Evolutionary conservation across 2,888 invertebrate genomes (phyloP), one percentile per base, ranked within the genome.

Genomic region (Chaitophorus viminalis): DNA sequence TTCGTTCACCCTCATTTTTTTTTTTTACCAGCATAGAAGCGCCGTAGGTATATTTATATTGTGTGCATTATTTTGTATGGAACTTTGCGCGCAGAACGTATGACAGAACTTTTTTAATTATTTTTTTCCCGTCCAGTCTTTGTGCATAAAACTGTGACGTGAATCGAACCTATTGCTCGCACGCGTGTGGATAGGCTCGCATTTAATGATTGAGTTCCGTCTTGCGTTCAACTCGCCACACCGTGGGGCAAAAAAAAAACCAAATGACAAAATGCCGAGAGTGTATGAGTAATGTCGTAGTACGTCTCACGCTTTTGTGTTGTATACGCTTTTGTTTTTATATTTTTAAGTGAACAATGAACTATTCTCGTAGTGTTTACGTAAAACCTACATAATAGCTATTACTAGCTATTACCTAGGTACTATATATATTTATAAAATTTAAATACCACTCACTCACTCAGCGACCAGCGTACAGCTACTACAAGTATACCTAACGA

Each of bases 101-200:
- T 11, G 29, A 77, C 54, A 54, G 31, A 77, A 77, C 52, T 77
- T 77, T 77, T 76, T 77, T 77, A 77, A 77, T 77, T 77, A 77
- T 77, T 77, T 77, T 77, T 54, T 77, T 9, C 21, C 68, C 68
- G n/a, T 29, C 68, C 6, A 68, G 68, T 68, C 68, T 29, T 68
- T 68, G 68, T 68, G 68, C 68, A 25, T 68, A n/a, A 68, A 29
- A 68, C 11, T 29, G 68, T 68, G 68, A 29, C n/a, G 68, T 29
- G 68, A 68, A 68, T 68, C 68, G 68, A 68, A 68, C 68, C 68
- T 29, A 68, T n/a, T n/a, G 68, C 68, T 68, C n/a, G 68, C 68
- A 25, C 14, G 36, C 36, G 36, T 6, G 36, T 6, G 36, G 54
- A 3, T 4, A 54, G 36, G 36, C 3, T 3, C 60, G 68, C 68